Conservation (phyloP, 2,888 invertebrate species). For the Troides helena region DNA sequence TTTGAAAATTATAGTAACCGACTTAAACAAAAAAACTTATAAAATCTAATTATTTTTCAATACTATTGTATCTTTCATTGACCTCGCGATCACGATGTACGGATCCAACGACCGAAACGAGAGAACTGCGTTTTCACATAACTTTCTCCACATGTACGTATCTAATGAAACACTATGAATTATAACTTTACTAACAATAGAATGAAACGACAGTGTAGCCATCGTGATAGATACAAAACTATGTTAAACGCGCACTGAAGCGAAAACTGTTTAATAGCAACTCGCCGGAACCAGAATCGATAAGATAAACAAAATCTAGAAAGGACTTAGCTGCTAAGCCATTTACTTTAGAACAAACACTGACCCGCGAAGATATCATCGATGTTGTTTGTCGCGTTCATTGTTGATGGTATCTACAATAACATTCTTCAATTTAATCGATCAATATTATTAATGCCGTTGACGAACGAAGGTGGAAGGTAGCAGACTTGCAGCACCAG, state of each 20-base stretch:
- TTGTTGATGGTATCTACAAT: constrained; percentile 38
- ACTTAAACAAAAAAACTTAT: not conserved
- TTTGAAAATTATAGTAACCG: not conserved
- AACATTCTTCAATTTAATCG: constrained; percentile 14
- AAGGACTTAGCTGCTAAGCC: constrained; percentile 27
- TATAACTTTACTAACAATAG: constrained; percentile 36
- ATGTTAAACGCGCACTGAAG: constrained; percentile 51
- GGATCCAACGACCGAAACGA: constrained; percentile 29
- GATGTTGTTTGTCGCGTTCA: constrained; percentile 54
- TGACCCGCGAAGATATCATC: constrained; percentile 59
- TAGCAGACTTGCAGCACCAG: constrained; percentile 55
- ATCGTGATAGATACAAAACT: constrained; percentile 47
- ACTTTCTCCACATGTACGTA: constrained; percentile 25
- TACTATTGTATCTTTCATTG: constrained; percentile 14
- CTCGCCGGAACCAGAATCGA: constrained; percentile 49
- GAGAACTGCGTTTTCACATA: constrained; percentile 25
- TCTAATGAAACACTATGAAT: constrained; percentile 35
- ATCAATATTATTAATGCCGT: constrained; percentile 4
- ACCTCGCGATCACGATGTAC: constrained; percentile 25
- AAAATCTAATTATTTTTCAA: not conserved
- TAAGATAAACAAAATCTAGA: constrained; percentile 54
- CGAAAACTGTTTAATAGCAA: constrained; percentile 43
- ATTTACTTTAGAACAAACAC: constrained; percentile 39
- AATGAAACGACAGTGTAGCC: constrained; percentile 33
- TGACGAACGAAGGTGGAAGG: constrained; percentile 17